A percentile compares a stretch with the other conserved stretches of the same genome.
These are phyloP conservation scores for Eptesicus fuscus DNA, from an alignment of 2,113 vertebrate species.

Conservation along the genomic window DNA sequence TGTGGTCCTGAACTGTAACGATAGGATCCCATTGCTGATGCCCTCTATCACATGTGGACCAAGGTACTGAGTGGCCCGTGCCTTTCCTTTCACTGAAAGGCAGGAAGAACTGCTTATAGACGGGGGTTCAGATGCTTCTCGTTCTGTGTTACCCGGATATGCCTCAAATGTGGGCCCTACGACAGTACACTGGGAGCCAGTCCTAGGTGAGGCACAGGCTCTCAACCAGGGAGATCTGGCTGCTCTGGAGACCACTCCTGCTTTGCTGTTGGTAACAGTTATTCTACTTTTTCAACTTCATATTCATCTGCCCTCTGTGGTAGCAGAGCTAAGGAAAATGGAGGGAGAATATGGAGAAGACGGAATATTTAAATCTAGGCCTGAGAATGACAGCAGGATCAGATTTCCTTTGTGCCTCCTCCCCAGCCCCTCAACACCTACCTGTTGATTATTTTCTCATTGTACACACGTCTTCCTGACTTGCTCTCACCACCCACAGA, in stretches of 20 bases:
- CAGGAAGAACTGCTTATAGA: background rate
- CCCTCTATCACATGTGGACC: background rate
- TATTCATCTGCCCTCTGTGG: background rate
- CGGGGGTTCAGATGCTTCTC: background rate
- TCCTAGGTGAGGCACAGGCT: background rate
- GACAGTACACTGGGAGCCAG: background rate
- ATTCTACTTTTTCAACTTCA: background rate
- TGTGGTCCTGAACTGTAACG: background rate
- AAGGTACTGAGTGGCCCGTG: background rate
- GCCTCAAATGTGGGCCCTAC: background rate
- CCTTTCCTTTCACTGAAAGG: background rate
- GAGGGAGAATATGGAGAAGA: background rate
- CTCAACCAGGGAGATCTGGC: background rate
- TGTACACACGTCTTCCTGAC: background rate
- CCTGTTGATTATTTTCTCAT: background rate
- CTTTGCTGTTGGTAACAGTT: background rate
- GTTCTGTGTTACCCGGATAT: background rate
- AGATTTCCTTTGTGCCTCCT: conserved; percentile 13
- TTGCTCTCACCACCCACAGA: background rate
- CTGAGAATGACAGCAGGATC: background rate
- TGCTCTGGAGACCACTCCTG: background rate
- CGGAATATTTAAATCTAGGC: background rate
- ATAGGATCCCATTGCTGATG: background rate
- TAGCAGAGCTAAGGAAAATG: background rate
- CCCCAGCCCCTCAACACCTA: background rate